Percentiles rank a stretch among this genome's conserved stretches.
Conservation (phyloP, 2,113 vertebrate species). For the Perca schrenkii region DNA sequence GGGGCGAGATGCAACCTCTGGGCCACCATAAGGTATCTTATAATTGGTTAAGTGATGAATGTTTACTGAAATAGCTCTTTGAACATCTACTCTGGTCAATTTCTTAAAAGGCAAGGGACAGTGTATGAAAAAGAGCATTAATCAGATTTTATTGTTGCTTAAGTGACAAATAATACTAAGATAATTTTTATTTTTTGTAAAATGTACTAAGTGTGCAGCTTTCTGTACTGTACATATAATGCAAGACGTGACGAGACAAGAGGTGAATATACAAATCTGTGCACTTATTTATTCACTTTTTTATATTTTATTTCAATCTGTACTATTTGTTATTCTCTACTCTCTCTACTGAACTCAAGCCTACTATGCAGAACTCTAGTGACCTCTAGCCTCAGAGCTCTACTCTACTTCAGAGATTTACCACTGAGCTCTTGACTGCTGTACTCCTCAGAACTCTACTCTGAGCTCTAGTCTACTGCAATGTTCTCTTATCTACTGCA, state of each 20-base stretch:
- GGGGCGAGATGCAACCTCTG: not conserved
- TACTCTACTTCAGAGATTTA: not conserved
- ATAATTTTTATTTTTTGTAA: not conserved
- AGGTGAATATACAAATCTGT: not conserved
- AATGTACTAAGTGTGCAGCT: too few relatives aligned
- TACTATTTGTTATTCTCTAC: not conserved
- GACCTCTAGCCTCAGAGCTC: not conserved
- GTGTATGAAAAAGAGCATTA: not conserved
- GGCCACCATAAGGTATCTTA: not conserved
- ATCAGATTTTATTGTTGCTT: not conserved
- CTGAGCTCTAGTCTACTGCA: not conserved
- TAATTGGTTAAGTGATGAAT: not conserved
- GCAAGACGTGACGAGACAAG: not conserved
- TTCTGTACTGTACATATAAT: not conserved
- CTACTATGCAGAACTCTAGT: not conserved
- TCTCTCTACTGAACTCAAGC: not conserved
- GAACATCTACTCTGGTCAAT: not conserved
- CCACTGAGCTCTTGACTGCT: not conserved
- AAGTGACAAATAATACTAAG: not conserved
- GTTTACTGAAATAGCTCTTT: not conserved
- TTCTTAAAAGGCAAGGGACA: not conserved
- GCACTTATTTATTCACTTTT: not conserved
- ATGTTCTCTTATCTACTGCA: not conserved
- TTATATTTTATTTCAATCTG: not conserved
- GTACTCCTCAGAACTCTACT: not conserved